Conservation (phyloP, 2,113 vertebrate species). For the Apistogramma diplotaenia region DNA sequence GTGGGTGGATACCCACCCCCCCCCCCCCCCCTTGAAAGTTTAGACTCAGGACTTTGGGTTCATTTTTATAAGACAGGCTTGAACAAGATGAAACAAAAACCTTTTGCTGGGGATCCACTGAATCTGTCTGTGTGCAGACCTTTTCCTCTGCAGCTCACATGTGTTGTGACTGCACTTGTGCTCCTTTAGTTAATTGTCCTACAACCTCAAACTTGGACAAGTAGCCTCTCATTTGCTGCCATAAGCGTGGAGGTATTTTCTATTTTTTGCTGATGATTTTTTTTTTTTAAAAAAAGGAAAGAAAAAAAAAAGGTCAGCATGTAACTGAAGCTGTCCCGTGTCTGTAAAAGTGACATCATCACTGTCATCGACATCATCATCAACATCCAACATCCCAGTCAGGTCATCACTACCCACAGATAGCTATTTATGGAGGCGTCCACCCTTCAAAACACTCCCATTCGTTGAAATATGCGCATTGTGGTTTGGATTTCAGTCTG, state of each 20-base stretch:
- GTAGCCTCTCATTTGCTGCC: slow-evolving; percentile 12
- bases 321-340: slow-evolving; percentile 20
- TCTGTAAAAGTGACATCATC: slow-evolving; percentile 49
- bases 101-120: neutral
- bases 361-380: neutral
- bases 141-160: neutral
- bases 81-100: slow-evolving; percentile 41
- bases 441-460: slow-evolving; percentile 41
- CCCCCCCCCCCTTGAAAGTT: slow-evolving; percentile 10
- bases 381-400: slow-evolving; percentile 8
- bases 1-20: no score
- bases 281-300: neutral
- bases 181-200: slow-evolving; percentile 3
- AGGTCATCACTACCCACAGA: slow-evolving; percentile 41
- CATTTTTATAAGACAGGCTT: slow-evolving; percentile 21
- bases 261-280: slow-evolving; percentile 19
- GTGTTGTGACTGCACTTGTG: neutral
- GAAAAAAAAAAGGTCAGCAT: neutral
- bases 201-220: slow-evolving; percentile 3
- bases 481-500: slow-evolving; percentile 26
- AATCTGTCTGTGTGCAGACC: neutral
- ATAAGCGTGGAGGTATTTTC: slow-evolving; percentile 19
- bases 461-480: slow-evolving; percentile 21
- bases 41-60: neutral
- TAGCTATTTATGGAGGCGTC: slow-evolving; percentile 40